Percentiles rank a stretch among this genome's conserved stretches.
phyloP scores from a whole-genome alignment of 2,113 vertebrate genomes.

The Indicator indicator region DNA sequence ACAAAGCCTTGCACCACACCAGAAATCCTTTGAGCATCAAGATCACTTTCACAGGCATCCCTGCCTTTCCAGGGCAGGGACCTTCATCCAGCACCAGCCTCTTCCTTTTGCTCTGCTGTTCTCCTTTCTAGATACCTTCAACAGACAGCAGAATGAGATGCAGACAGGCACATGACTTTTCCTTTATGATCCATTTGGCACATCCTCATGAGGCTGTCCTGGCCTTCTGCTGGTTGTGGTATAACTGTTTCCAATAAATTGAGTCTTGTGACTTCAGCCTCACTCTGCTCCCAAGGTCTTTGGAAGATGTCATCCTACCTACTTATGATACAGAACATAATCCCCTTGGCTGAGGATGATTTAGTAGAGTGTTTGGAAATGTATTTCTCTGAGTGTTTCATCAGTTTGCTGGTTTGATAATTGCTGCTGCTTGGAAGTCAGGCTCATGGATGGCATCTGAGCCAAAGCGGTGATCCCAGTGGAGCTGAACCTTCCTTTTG shows the following conservation, averaged over 20 bases:
- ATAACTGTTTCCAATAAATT: background rate
- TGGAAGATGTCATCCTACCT: background rate
- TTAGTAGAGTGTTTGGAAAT: background rate
- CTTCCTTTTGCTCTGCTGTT: background rate
- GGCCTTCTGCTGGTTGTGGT: background rate
- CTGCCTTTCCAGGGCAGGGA: background rate
- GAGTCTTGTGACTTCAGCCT: rapidly evolving
- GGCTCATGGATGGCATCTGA: background rate
- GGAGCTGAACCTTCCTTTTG: background rate
- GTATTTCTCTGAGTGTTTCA: background rate
- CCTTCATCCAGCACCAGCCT: background rate
- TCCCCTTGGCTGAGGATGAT: background rate
- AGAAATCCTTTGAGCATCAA: background rate
- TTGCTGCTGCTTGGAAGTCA: background rate
- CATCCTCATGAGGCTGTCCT: background rate
- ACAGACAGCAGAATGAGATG: background rate
- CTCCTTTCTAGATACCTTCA: background rate
- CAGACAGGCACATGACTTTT: background rate
- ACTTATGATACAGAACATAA: rapidly evolving
- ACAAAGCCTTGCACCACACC: background rate
- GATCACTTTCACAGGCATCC: rapidly evolving
- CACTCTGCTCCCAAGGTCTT: background rate
- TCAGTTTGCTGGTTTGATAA: background rate
- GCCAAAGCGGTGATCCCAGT: rapidly evolving
- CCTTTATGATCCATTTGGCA: background rate